Conservation (phyloP, 2,113 vertebrate species). For the Pithys albifrons region DNA sequence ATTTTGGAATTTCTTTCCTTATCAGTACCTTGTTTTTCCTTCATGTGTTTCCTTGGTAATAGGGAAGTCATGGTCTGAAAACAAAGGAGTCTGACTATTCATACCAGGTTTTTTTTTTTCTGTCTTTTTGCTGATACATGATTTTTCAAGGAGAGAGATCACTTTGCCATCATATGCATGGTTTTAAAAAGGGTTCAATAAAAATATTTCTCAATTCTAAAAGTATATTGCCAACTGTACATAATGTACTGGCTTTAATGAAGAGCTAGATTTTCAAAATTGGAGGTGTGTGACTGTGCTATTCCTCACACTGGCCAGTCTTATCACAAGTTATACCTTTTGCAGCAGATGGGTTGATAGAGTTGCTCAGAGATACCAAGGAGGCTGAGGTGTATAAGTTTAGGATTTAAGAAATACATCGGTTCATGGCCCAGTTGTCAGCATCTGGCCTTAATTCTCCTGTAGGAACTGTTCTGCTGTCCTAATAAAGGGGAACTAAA, state of each 20-base stretch:
- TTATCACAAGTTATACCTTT: not conserved
- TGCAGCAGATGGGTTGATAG: not conserved
- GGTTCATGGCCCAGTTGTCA: not conserved
- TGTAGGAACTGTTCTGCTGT: not conserved
- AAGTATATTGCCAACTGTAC: not conserved
- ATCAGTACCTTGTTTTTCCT: not conserved
- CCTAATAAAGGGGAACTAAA: not conserved
- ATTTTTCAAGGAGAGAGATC: not conserved
- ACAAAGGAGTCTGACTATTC: not conserved
- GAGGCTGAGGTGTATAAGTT: not conserved
- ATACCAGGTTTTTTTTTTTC: not conserved
- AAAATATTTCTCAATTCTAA: not conserved
- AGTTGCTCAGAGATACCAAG: not conserved
- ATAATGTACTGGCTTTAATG: not conserved
- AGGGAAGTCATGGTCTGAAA: not conserved
- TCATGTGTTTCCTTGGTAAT: not conserved
- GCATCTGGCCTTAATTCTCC: slow-evolving; percentile 13
- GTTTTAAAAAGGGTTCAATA: not conserved
- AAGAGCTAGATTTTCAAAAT: not conserved
- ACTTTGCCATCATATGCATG: not conserved
- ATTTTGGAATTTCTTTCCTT: not conserved
- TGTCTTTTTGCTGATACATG: not conserved
- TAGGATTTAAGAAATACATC: not conserved
- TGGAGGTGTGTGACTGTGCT: not conserved
- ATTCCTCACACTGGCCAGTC: not conserved